Evolutionary conservation across 2,888 invertebrate species (phyloP).

Genomic region (Erannis defoliaria): DNA sequence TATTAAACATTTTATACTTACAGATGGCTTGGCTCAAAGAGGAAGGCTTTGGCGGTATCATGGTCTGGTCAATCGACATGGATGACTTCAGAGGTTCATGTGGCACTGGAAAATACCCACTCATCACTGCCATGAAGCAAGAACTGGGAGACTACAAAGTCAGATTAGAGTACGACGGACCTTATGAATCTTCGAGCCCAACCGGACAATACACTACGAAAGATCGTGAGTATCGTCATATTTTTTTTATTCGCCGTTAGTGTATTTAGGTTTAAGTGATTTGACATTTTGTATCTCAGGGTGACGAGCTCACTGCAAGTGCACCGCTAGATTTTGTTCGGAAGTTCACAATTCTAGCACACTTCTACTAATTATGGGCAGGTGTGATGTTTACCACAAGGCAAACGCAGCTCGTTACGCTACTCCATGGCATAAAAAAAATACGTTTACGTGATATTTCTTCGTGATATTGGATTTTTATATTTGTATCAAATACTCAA

Average conservation of each 20-base stretch:
- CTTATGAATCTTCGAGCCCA: slow-evolving; percentile 91
- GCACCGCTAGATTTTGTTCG: no score
- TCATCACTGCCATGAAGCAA: slow-evolving; percentile 94
- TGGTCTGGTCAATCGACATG: slow-evolving; percentile 99
- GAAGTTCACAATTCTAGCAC: no score
- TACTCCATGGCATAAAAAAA: no score
- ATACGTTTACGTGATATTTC: no score
- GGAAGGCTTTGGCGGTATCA: slow-evolving; percentile 97
- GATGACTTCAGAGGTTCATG: slow-evolving; percentile 97
- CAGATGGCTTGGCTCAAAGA: slow-evolving; percentile 97
- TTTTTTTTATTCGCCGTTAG: no score
- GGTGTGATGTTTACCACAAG: no score
- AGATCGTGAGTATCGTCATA: slow-evolving; percentile 90
- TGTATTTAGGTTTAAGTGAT: no score
- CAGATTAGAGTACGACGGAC: slow-evolving; percentile 93
- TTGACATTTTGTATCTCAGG: no score
- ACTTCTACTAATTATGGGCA: no score
- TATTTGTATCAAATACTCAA: not conserved
- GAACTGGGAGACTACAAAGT: slow-evolving; percentile 94
- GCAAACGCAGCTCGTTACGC: no score
- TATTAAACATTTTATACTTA: slow-evolving; percentile 24
- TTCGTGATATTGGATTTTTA: no score
- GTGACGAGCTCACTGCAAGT: no score
- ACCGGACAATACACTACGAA: slow-evolving; percentile 94
- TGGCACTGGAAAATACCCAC: slow-evolving; percentile 95